phyloP scores from a whole-genome alignment of 2,113 vertebrate species.

The Ranitomeya imitator region DNA sequence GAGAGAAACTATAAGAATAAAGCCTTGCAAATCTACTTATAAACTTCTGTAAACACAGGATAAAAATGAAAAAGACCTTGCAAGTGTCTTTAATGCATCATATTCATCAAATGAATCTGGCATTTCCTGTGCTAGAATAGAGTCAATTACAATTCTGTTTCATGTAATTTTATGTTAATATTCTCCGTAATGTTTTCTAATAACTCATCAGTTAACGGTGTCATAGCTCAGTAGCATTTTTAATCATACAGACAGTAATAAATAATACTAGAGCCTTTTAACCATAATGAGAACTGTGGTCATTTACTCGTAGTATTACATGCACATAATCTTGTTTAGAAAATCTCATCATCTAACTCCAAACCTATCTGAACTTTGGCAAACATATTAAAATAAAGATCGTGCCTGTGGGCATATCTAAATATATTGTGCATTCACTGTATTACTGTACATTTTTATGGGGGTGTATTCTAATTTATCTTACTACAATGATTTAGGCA shows the following conservation, averaged over 20 bases:
- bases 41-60: background rate
- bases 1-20: background rate
- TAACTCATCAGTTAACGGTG: slow-evolving; percentile 67
- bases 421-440: background rate
- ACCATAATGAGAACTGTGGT: slow-evolving; percentile 39
- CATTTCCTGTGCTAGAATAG: slow-evolving; percentile 66
- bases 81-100: background rate
- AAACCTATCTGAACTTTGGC: slow-evolving; percentile 30
- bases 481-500: background rate
- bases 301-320: slow-evolving; percentile 42
- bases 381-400: slow-evolving; percentile 36
- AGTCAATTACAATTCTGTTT: slow-evolving; percentile 74
- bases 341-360: slow-evolving; percentile 44
- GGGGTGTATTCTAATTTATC: background rate
- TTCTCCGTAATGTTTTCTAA: slow-evolving; percentile 70
- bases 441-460: background rate
- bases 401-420: background rate
- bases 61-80: background rate
- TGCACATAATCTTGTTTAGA: slow-evolving; percentile 42
- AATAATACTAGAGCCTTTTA: slow-evolving; percentile 41
- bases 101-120: slow-evolving; percentile 25
- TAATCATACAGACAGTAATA: slow-evolving; percentile 60
- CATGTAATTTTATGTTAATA: slow-evolving; percentile 75
- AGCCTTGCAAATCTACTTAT: background rate
- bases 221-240: slow-evolving; percentile 61